Percentiles rank a stretch among this genome's conserved stretches.
These are phyloP conservation scores for Heterohyrax brucei DNA, from an alignment of 2,797 vertebrate genomes.

Conservation along the genomic window DNA sequence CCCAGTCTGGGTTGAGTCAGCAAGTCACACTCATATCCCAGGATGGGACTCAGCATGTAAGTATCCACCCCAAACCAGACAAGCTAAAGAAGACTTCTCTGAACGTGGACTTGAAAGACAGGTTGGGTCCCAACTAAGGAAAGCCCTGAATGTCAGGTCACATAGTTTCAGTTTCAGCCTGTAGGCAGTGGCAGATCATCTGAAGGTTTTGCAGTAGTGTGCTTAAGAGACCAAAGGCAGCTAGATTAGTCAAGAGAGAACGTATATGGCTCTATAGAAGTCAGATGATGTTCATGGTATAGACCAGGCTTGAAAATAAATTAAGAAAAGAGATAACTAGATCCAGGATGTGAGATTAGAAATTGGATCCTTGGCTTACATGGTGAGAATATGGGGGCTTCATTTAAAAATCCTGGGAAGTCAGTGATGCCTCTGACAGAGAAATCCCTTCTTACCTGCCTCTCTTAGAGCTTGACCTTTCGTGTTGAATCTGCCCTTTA, in stretches of 20 bases:
- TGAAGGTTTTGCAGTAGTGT: conserved; percentile 1
- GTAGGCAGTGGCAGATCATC: neutral
- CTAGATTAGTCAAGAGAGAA: neutral
- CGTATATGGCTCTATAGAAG: neutral
- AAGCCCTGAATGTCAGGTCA: neutral
- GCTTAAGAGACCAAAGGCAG: neutral
- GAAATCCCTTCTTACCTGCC: neutral
- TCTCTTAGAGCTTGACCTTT: conserved; percentile 24
- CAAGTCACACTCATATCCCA: conserved; percentile 98
- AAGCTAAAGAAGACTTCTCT: conserved; percentile 48
- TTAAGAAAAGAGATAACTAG: neutral
- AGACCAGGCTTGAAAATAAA: conserved; percentile 21
- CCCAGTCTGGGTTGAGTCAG: conserved; percentile 94
- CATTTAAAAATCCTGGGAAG: conserved; percentile 3
- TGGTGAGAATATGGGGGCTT: neutral
- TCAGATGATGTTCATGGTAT: conserved; percentile 10
- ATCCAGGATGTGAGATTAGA: conserved; percentile 24
- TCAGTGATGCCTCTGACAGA: neutral
- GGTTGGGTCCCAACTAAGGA: neutral
- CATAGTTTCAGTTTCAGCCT: neutral
- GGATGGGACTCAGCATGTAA: conserved; percentile 98
- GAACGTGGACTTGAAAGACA: conserved; percentile 18
- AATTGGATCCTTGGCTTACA: neutral
- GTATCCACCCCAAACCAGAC: conserved; percentile 77
- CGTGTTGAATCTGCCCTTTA: neutral